phyloP scores from a whole-genome alignment of 2,113 vertebrate genomes.

The Seriola dumerili region DNA sequence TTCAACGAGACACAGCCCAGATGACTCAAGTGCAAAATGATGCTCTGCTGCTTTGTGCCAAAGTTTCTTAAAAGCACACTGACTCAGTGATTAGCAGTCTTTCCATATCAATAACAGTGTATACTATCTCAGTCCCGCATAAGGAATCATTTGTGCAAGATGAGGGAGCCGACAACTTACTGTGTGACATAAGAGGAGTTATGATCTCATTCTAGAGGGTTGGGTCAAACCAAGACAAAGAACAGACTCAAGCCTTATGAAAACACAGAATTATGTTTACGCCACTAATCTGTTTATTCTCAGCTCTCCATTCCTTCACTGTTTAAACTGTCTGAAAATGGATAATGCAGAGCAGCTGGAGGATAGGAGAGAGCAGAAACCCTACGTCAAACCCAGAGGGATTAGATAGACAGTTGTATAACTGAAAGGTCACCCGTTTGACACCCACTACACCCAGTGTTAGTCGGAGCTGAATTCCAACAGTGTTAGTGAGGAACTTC shows the following conservation, averaged over 20 bases:
- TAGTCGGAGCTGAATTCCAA: neutral
- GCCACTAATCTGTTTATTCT: slow-evolving; percentile 43
- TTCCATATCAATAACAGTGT: neutral
- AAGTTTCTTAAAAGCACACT: neutral
- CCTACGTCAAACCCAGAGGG: slow-evolving; percentile 15
- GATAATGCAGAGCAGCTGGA: slow-evolving; percentile 47
- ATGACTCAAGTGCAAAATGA: slow-evolving; percentile 4
- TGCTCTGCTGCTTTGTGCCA: neutral
- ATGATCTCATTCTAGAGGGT: neutral
- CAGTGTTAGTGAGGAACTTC: neutral
- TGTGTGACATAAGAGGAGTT: neutral
- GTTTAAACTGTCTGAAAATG: slow-evolving; percentile 41
- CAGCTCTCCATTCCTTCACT: slow-evolving; percentile 20
- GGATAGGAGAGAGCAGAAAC: slow-evolving; percentile 12
- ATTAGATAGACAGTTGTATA: slow-evolving; percentile 26
- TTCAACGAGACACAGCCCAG: neutral
- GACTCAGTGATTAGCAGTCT: neutral
- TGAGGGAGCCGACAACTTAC: neutral
- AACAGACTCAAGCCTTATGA: slow-evolving; percentile 29
- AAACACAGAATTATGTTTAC: slow-evolving; percentile 40
- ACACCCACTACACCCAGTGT: slow-evolving; percentile 19
- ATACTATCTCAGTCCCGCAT: neutral
- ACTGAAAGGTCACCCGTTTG: slow-evolving; percentile 46
- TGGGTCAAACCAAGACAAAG: slow-evolving; percentile 45
- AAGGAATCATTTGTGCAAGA: neutral